Conservation (phyloP, 2,113 vertebrate species). For the Cyrtonyx montezumae region DNA sequence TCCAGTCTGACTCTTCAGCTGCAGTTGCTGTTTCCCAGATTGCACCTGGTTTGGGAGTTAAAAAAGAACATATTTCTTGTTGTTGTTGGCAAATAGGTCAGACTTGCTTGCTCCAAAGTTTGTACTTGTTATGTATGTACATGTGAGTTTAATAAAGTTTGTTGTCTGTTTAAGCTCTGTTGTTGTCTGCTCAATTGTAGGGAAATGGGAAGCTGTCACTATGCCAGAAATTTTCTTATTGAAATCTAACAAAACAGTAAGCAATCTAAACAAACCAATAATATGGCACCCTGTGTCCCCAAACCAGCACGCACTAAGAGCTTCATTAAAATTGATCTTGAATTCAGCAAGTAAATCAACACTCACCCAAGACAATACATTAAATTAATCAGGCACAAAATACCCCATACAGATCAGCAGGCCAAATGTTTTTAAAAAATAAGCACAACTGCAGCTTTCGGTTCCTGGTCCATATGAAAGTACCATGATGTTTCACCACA, state of each 20-base stretch:
- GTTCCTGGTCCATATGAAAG: neutral
- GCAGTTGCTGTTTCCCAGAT: neutral
- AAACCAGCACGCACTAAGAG: constrained; percentile 44
- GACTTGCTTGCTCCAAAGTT: neutral
- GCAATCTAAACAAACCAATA: constrained; percentile 25
- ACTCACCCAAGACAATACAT: constrained; percentile 23
- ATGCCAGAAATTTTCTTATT: constrained; percentile 34
- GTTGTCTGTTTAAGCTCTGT: constrained; percentile 17
- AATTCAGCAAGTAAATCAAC: constrained; percentile 55
- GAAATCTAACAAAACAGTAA: constrained; percentile 41
- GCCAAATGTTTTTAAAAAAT: neutral
- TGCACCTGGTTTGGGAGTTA: neutral
- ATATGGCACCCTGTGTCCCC: constrained; percentile 4
- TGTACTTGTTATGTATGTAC: neutral
- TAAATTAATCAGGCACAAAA: constrained; percentile 44
- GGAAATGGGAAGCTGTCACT: constrained; percentile 26
- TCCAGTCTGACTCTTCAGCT: neutral
- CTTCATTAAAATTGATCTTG: constrained; percentile 37
- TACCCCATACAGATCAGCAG: neutral
- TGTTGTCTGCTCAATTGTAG: constrained; percentile 35
- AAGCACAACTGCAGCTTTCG: constrained; percentile 29
- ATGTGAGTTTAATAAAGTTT: constrained; percentile 45
- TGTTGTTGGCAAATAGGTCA: neutral
- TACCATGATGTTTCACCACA: constrained; percentile 9
- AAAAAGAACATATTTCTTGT: neutral